Evolutionary conservation across 2,888 invertebrate species (phyloP), one percentile per base, ranked within the genome.

Genomic region (Platycheirus albimanus): DNA sequence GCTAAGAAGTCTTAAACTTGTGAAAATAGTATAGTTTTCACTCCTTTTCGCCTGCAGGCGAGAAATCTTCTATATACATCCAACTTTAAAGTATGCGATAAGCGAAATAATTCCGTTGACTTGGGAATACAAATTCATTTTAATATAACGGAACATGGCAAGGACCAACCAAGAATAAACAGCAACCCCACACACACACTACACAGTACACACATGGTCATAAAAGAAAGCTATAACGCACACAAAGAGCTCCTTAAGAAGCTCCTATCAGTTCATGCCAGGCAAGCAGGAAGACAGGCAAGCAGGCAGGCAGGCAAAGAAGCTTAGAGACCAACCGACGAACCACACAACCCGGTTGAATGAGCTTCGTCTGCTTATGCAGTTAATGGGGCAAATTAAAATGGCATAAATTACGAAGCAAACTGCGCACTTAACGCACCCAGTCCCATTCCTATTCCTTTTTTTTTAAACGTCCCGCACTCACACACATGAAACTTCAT

Each of bases 381-480:
- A 77, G 83, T 83, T 78, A 83, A 78, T 83, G 83, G 83, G 56
- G 72, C 78, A 72, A 78, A 83, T 83, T 83, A 83, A 78, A 83
- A 83, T 38, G 67, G 72, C 66, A 83, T 83, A 83, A 78, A 69
- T 83, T 83, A 78, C 78, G n/a, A 41, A 24, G 56, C 67, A 47
- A 77, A 66, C 67, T 76, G 80, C 70, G 80, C 80, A 76, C 66
- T 80, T 61, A 71, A 76, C 66, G 71, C 71, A 61, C n/a, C 51
- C 69, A 11, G n/a, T 28, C 7, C 4, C n/a, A n/a, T n/a, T n/a
- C n/a, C n/a, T n/a, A n/a, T n/a, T n/a, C 64, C 8, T 11, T 24
- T 24, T 4, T 54, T n/a, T n/a, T n/a, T n/a, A n/a, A n/a, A n/a
- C n/a, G n/a, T 13, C 15, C 38, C 38, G 38, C 17, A 52, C 24